Percentiles rank a stretch among this genome's conserved stretches.
Evolutionary conservation across 2,113 vertebrate species (phyloP).

Genomic region (Pollimyrus isidori): DNA sequence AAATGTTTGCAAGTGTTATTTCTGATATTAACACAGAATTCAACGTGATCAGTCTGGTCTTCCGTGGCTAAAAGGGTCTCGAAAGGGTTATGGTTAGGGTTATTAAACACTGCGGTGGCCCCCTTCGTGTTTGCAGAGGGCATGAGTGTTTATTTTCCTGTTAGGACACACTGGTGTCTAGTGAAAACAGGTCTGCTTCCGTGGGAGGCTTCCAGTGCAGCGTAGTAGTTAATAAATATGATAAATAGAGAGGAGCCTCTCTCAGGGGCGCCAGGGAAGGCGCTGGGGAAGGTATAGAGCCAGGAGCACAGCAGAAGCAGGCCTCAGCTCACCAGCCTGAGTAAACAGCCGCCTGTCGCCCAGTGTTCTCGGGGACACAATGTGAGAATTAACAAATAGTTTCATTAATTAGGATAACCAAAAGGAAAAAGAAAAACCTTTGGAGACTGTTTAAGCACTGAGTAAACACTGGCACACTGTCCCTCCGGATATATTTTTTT

Average conservation of each 20-base stretch:
- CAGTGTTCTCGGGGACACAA: constrained; percentile 60
- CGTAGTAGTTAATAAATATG: constrained; percentile 53
- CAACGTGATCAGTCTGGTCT: not conserved
- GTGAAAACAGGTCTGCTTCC: constrained; percentile 34
- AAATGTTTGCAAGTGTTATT: not conserved
- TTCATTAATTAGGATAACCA: constrained; percentile 64
- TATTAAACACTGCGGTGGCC: not conserved
- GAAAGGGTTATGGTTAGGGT: not conserved
- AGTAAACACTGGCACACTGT: constrained; percentile 57
- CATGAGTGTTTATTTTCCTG: not conserved
- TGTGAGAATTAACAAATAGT: constrained; percentile 62
- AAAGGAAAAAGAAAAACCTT: constrained; percentile 52
- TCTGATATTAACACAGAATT: not conserved
- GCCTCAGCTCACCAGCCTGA: constrained; percentile 49
- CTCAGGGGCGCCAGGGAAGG: constrained; percentile 53
- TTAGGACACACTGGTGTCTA: constrained; percentile 19
- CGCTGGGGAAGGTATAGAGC: constrained; percentile 60
- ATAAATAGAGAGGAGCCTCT: constrained; percentile 54
- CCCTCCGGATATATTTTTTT: constrained; percentile 39
- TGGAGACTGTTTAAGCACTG: constrained; percentile 45
- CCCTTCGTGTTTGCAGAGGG: not conserved
- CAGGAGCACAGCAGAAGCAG: constrained; percentile 55
- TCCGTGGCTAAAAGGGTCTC: not conserved
- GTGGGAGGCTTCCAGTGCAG: constrained; percentile 35
- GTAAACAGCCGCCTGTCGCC: constrained; percentile 61